phyloP scores from a whole-genome alignment of 2,113 vertebrate species.

The Ceyx cyanopectus region DNA sequence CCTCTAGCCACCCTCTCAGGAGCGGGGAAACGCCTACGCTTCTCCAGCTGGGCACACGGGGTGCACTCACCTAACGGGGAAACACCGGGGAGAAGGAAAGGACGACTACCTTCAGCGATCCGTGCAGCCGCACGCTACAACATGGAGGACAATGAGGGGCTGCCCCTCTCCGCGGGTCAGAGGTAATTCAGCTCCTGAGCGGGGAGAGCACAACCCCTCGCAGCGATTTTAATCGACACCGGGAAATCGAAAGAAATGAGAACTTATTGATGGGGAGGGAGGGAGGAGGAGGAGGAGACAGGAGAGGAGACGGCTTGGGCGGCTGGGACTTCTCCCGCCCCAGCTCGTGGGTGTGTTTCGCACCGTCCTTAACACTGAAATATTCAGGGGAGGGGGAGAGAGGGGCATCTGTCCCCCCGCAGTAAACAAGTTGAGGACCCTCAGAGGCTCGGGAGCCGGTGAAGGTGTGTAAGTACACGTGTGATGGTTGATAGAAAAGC shows the following conservation, averaged over 20 bases:
- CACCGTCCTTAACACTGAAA: slow-evolving; percentile 62
- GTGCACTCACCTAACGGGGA: not conserved
- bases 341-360: slow-evolving; percentile 24
- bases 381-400: not conserved
- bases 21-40: slow-evolving; percentile 38
- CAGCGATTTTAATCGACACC: not conserved
- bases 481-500: slow-evolving; percentile 73
- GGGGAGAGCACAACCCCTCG: slow-evolving; percentile 39
- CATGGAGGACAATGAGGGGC: slow-evolving; percentile 40
- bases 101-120: not conserved
- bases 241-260: slow-evolving; percentile 41
- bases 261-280: slow-evolving; percentile 10
- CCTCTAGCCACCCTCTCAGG: slow-evolving; percentile 66
- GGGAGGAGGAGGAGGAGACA: not conserved
- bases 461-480: slow-evolving; percentile 62
- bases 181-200: slow-evolving; percentile 67
- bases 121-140: slow-evolving; percentile 18
- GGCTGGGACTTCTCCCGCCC: slow-evolving; percentile 9
- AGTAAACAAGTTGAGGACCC: slow-evolving; percentile 64
- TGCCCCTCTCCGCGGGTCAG: slow-evolving; percentile 53
- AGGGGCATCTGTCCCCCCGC: slow-evolving; percentile 19
- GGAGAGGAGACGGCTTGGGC: not conserved
- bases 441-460: not conserved
- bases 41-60: slow-evolving; percentile 61
- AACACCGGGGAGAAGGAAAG: slow-evolving; percentile 24